Evolutionary conservation across 2,113 vertebrate species (phyloP).

Genomic region (Aix galericulata): DNA sequence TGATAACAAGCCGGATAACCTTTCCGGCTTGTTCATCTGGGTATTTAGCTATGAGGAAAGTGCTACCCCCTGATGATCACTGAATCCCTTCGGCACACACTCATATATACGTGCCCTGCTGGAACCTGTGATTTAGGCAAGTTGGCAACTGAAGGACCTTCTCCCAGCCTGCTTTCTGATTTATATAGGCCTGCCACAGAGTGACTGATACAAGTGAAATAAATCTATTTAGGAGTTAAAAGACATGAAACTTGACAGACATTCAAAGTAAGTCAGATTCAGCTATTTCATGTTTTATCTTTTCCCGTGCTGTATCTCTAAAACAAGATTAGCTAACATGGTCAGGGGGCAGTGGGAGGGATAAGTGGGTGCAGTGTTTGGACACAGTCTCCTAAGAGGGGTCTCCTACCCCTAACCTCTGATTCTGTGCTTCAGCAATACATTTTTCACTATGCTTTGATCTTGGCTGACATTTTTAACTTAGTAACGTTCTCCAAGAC

Average conservation of each 20-base stretch:
- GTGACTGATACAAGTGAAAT: constrained; percentile 16
- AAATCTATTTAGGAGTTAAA: constrained; percentile 50
- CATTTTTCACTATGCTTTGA: constrained; percentile 50
- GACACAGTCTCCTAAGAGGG: not conserved
- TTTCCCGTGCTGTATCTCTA: not conserved
- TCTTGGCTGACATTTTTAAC: constrained; percentile 64
- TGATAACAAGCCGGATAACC: constrained; percentile 51
- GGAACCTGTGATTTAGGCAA: constrained; percentile 43
- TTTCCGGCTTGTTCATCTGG: constrained; percentile 72
- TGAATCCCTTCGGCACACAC: constrained; percentile 40
- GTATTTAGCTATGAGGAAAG: constrained; percentile 33
- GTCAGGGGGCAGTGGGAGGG: not conserved
- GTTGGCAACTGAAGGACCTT: constrained; percentile 50
- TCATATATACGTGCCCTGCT: not conserved
- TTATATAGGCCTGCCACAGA: constrained; percentile 49
- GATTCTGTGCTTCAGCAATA: constrained; percentile 28
- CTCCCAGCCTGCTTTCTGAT: constrained; percentile 54
- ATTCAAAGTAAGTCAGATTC: constrained; percentile 22
- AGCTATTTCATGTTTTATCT: constrained; percentile 22
- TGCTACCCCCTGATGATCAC: constrained; percentile 38
- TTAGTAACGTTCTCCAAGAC: constrained; percentile 42
- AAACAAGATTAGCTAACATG: not conserved
- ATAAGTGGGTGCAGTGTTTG: not conserved
- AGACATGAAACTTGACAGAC: constrained; percentile 41
- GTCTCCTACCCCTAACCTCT: not conserved